phyloP scores from a whole-genome alignment of 2,888 invertebrate genomes.

The Euzophera pinguis region DNA sequence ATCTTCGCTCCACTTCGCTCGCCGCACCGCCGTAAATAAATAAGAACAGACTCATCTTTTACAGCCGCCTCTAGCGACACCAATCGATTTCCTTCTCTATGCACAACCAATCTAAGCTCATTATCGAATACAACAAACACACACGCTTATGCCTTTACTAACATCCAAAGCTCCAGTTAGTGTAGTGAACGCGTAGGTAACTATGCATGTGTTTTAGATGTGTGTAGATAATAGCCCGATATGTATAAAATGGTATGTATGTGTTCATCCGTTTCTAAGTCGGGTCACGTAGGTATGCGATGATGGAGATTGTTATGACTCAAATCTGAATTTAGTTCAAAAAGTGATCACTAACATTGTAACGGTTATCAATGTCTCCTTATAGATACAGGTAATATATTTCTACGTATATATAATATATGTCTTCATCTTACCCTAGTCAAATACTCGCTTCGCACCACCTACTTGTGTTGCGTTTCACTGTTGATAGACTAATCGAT shows the following conservation, averaged over 20 bases:
- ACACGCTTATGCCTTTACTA: slow-evolving; percentile 33
- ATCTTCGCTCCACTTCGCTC: slow-evolving; percentile 81
- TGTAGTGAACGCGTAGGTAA: slow-evolving; percentile 56
- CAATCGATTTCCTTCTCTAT: slow-evolving; percentile 38
- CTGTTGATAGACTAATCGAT: too few relatives aligned
- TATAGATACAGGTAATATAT: too few relatives aligned
- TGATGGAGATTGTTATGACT: slow-evolving; percentile 34
- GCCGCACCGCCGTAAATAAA: slow-evolving; percentile 80
- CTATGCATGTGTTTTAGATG: slow-evolving; percentile 71
- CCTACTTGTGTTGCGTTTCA: too few relatives aligned
- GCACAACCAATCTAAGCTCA: slow-evolving; percentile 22
- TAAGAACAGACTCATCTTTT: slow-evolving; percentile 80
- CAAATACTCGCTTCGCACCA: too few relatives aligned
- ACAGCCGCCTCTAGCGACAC: slow-evolving; percentile 51
- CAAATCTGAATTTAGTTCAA: slow-evolving; percentile 2
- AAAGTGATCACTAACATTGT: background rate
- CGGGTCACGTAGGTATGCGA: slow-evolving; percentile 39
- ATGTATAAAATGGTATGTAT: slow-evolving; percentile 37
- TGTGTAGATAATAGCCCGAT: slow-evolving; percentile 55
- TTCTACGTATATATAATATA: too few relatives aligned
- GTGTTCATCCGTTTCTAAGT: slow-evolving; percentile 39
- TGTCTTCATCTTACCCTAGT: too few relatives aligned
- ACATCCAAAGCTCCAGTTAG: slow-evolving; percentile 36
- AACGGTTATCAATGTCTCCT: background rate
- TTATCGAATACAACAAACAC: slow-evolving; percentile 22